Percentiles rank a stretch among this genome's conserved stretches.
These are phyloP conservation scores for Lampropteryx suffumata DNA, from an alignment of 2,888 invertebrate species.

Conservation along the genomic window DNA sequence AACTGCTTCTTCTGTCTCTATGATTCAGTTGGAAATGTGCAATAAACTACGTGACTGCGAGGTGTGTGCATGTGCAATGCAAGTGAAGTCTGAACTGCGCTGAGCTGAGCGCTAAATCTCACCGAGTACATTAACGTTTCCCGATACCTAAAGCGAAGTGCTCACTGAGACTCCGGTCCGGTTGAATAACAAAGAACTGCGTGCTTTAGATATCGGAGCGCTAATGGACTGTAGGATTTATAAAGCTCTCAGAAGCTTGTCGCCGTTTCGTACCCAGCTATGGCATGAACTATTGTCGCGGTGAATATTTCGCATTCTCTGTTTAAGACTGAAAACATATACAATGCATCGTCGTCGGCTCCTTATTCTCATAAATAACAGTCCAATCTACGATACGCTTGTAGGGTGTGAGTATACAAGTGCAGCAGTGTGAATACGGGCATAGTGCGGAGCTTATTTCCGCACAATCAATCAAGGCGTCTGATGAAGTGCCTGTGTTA, in stretches of 20 bases:
- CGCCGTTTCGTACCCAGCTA: constrained; percentile 38
- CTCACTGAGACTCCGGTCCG: constrained; percentile 58
- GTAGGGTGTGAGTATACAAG: constrained; percentile 33
- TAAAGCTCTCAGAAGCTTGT: constrained; percentile 56
- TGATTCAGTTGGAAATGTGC: no score
- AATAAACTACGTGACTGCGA: constrained; percentile 35
- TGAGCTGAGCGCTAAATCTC: constrained; percentile 66
- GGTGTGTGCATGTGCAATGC: constrained; percentile 39
- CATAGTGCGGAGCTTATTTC: constrained; percentile 64
- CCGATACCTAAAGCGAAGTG: constrained; percentile 76
- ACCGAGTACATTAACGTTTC: constrained; percentile 75
- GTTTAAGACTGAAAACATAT: constrained; percentile 11
- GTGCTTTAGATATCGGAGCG: constrained; percentile 70
- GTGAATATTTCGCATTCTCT: constrained; percentile 6
- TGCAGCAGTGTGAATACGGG: constrained; percentile 44
- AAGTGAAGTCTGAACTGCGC: constrained; percentile 46
- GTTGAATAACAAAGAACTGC: constrained; percentile 78
- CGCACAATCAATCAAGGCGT: constrained; percentile 73
- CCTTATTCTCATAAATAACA: constrained; percentile 34
- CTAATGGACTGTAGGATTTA: constrained; percentile 74
- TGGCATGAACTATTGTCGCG: constrained; percentile 12
- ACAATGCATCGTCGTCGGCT: constrained; percentile 17
- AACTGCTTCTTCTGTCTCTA: no score
- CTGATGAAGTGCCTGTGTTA: constrained; percentile 63
- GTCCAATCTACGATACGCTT: constrained; percentile 28